Evolutionary conservation across 2,113 vertebrate species (phyloP).

Genomic region (Lepus americanus): DNA sequence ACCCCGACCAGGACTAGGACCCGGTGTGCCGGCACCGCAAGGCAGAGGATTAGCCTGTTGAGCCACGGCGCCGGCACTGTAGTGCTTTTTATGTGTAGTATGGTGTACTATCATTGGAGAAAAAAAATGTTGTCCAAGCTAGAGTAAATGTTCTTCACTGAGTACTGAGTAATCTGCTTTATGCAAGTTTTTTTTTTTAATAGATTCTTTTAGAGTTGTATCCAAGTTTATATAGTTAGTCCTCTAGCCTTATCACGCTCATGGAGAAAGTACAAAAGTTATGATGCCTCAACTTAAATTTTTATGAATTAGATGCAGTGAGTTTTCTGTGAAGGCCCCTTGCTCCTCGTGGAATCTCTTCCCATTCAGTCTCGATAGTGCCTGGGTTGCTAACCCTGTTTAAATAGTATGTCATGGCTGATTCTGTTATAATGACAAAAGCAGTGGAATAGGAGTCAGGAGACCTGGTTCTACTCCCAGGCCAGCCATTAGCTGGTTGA

Average conservation of each 20-base stretch:
- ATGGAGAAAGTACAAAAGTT: not conserved
- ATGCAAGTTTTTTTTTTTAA: not conserved
- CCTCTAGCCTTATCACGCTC: not conserved
- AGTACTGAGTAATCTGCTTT: constrained; percentile 20
- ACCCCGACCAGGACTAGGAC: no score
- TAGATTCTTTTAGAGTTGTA: constrained; percentile 17
- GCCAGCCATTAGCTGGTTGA: constrained; percentile 63
- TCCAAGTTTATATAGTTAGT: constrained; percentile 8
- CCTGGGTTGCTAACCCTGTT: constrained; percentile 57
- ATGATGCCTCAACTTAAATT: constrained; percentile 6
- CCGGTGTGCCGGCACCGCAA: no score
- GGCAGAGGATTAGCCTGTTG: no score
- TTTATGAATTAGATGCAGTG: constrained; percentile 44
- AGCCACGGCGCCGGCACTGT: not conserved
- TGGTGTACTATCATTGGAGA: not conserved
- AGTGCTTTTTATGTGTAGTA: not conserved
- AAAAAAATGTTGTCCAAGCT: not conserved
- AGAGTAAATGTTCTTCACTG: constrained; percentile 1
- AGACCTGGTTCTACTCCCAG: constrained; percentile 71
- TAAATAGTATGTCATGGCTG: constrained; percentile 54
- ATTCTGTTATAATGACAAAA: constrained; percentile 65
- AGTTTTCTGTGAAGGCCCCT: constrained; percentile 52
- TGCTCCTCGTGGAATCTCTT: constrained; percentile 41
- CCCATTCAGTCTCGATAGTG: constrained; percentile 56
- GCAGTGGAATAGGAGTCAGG: constrained; percentile 60